Evolutionary conservation across 2,888 invertebrate genomes (phyloP).

Genomic region (Phengaris arion): DNA sequence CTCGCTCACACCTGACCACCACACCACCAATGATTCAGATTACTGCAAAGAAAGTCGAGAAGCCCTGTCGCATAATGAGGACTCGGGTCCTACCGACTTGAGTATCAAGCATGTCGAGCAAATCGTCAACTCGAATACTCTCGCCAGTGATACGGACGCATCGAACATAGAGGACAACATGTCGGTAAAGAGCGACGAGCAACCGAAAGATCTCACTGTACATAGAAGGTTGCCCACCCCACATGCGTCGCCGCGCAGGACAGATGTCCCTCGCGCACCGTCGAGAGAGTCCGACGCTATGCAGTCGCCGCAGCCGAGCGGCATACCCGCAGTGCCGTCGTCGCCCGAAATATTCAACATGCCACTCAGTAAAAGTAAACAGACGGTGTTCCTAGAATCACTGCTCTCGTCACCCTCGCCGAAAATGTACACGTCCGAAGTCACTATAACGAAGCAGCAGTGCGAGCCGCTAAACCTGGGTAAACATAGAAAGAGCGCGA

Average conservation of each 20-base stretch:
- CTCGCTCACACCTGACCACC: conserved; percentile 28
- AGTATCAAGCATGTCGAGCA: conserved; percentile 65
- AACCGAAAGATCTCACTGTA: conserved; percentile 80
- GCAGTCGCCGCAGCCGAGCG: conserved; percentile 86
- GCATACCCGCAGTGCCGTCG: conserved; percentile 84
- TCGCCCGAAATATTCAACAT: conserved; percentile 83
- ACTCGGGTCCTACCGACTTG: conserved; percentile 79
- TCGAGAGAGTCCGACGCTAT: conserved; percentile 85
- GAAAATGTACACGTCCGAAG: conserved; percentile 79
- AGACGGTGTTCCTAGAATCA: conserved; percentile 81
- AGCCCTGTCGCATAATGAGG: conserved; percentile 52
- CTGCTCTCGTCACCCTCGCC: conserved; percentile 80
- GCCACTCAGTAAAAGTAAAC: conserved; percentile 69
- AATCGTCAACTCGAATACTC: conserved; percentile 48
- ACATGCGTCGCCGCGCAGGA: conserved; percentile 69
- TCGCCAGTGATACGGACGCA: conserved; percentile 50
- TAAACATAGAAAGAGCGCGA: conserved; percentile 82
- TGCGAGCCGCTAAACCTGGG: conserved; percentile 85
- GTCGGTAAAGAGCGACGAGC: conserved; percentile 75
- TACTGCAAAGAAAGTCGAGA: conserved; percentile 43
- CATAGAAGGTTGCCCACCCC: conserved; percentile 74
- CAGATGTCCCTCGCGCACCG: conserved; percentile 79
- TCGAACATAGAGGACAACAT: conserved; percentile 57
- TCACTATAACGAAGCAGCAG: conserved; percentile 77
- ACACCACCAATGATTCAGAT: conserved; percentile 32